These are phyloP conservation scores for Ammodytes dubius DNA, from an alignment of 2,113 vertebrate genomes.

Conservation along the genomic window DNA sequence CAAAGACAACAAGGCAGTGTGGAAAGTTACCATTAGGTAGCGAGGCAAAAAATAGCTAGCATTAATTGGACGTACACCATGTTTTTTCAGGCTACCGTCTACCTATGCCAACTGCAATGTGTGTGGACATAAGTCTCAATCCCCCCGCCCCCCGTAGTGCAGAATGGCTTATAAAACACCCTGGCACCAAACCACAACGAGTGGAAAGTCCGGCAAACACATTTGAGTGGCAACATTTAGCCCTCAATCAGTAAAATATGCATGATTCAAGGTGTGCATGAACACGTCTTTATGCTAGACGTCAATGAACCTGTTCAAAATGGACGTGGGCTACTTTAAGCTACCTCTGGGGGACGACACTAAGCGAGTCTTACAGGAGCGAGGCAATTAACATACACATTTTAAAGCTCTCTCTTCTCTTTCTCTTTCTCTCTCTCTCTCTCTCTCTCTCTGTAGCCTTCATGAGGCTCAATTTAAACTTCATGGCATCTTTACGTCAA, in stretches of 20 bases:
- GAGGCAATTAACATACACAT: slow-evolving; percentile 69
- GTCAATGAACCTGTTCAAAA: slow-evolving; percentile 75
- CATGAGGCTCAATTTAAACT: slow-evolving; percentile 66
- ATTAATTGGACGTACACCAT: slow-evolving; percentile 6
- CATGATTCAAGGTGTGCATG: slow-evolving; percentile 73
- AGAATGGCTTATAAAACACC: slow-evolving; percentile 41
- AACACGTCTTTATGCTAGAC: slow-evolving; percentile 64
- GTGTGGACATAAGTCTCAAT: slow-evolving; percentile 30
- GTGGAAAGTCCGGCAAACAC: slow-evolving; percentile 61
- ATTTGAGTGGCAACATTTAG: slow-evolving; percentile 51
- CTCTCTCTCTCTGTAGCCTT: slow-evolving; percentile 68
- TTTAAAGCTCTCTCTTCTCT: slow-evolving; percentile 65
- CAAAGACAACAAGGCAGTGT: slow-evolving; percentile 20
- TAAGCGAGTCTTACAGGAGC: slow-evolving; percentile 47
- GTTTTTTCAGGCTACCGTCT: slow-evolving; percentile 47
- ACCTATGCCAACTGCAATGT: slow-evolving; percentile 35
- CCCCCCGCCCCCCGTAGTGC: slow-evolving; percentile 27
- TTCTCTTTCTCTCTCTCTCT: slow-evolving; percentile 65
- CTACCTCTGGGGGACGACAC: slow-evolving; percentile 21
- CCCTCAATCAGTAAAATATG: slow-evolving; percentile 73
- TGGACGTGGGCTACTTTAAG: slow-evolving; percentile 15
- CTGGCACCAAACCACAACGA: slow-evolving; percentile 54
- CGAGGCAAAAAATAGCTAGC: not conserved
- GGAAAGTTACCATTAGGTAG: slow-evolving; percentile 34
- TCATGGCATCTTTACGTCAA: slow-evolving; percentile 61